Evolutionary conservation across 2,113 vertebrate species (phyloP).

Genomic region (Ochotona princeps): DNA sequence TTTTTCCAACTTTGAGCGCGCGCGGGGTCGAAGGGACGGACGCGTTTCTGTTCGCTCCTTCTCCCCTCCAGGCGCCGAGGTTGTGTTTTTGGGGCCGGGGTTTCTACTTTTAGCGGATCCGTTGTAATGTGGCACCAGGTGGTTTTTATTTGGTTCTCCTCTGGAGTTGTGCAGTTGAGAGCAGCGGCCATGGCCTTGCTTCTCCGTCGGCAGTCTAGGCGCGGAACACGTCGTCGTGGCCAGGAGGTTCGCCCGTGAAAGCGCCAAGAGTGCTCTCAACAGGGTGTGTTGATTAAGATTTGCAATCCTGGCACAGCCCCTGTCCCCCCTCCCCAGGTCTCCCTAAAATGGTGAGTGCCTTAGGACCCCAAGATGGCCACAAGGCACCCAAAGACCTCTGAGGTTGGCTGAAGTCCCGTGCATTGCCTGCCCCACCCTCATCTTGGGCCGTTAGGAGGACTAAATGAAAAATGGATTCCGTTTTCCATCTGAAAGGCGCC

Average conservation of each 20-base stretch:
- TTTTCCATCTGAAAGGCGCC: background rate
- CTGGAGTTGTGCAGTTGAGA: conserved; percentile 23
- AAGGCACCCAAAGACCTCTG: background rate
- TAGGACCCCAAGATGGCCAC: background rate
- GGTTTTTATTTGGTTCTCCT: background rate
- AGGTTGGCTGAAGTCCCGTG: background rate
- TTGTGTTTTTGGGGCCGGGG: background rate
- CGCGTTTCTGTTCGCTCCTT: background rate
- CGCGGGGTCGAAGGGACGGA: conserved; percentile 17
- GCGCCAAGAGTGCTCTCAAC: background rate
- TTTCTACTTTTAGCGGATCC: background rate
- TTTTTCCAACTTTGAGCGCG: conserved; percentile 59
- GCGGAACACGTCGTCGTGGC: background rate
- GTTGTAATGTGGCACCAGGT: too few species aligned
- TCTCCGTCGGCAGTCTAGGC: conserved; percentile 6
- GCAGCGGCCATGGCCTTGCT: background rate
- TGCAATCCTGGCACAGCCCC: too few species aligned
- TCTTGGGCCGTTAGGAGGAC: background rate
- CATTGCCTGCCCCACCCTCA: background rate
- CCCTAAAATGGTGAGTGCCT: background rate
- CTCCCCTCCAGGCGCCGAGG: background rate
- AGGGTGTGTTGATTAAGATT: too few species aligned
- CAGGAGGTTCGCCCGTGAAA: background rate
- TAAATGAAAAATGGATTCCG: background rate
- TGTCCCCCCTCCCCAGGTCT: background rate